Conservation (phyloP, 2,113 vertebrate genomes). For the Rhynchomys soricoides region DNA sequence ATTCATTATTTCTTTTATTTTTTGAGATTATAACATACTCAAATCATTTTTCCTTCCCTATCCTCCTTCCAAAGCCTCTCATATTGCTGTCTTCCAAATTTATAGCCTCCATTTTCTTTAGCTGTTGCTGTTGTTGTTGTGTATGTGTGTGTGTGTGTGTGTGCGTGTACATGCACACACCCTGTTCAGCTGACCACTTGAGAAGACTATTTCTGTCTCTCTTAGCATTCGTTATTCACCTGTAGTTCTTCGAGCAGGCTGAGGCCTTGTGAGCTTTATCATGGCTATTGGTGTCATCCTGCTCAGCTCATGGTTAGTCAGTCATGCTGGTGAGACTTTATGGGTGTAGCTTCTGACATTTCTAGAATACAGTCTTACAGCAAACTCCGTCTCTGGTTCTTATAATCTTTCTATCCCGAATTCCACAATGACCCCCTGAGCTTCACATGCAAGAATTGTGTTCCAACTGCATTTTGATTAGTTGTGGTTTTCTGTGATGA, state of each 20-base stretch:
- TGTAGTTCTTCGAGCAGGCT: background rate
- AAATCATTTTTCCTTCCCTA: background rate
- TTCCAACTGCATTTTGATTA: background rate
- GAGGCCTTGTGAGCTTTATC: background rate
- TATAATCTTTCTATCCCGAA: background rate
- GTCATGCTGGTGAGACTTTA: background rate
- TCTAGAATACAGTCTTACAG: background rate
- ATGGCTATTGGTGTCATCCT: background rate
- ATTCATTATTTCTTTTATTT: background rate
- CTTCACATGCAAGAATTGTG: background rate
- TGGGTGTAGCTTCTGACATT: background rate
- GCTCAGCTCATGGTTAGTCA: background rate
- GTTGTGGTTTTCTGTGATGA: background rate
- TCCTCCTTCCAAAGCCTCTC: background rate
- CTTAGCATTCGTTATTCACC: background rate
- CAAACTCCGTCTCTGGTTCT: background rate
- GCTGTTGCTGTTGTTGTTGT: background rate
- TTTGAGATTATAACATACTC: background rate
- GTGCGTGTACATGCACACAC: background rate
- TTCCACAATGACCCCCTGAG: background rate
- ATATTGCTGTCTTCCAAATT: background rate
- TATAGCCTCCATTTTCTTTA: background rate
- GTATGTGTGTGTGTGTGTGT: background rate
- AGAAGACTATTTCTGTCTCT: background rate
- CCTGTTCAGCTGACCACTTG: background rate